phyloP scores from a whole-genome alignment of 2,797 vertebrate species.

The Selene dorsalis region DNA sequence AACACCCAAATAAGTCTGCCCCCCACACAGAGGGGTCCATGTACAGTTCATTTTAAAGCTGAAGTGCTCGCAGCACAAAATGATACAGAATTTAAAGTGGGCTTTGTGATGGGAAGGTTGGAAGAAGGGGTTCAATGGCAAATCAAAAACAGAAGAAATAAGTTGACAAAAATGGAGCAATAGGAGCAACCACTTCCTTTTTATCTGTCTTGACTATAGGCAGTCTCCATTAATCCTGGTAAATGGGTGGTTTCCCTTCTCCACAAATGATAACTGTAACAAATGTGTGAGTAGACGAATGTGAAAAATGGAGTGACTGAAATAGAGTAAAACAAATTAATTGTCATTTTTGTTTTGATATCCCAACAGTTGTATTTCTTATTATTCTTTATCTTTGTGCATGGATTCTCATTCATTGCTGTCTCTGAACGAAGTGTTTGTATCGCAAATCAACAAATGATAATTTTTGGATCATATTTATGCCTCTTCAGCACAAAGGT shows the following conservation, averaged over 20 bases:
- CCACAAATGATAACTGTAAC: background rate
- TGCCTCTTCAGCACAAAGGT: conserved; percentile 47
- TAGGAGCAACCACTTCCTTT: background rate
- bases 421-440: background rate
- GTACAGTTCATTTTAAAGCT: background rate
- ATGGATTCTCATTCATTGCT: conserved; percentile 3
- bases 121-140: background rate
- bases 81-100: background rate
- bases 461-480: conserved; percentile 30
- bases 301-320: background rate
- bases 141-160: background rate
- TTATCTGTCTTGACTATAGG: background rate
- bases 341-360: conserved; percentile 3
- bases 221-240: background rate
- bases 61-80: conserved; percentile 1
- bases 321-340: background rate
- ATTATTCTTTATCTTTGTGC: background rate
- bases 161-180: background rate
- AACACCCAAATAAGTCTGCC: conserved; percentile 16
- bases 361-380: background rate
- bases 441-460: conserved; percentile 40
- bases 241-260: background rate
- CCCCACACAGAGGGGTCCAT: background rate
- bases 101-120: background rate
- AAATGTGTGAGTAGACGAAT: background rate